Conservation (phyloP, 2,888 invertebrate genomes). For the Suillia variegata region DNA sequence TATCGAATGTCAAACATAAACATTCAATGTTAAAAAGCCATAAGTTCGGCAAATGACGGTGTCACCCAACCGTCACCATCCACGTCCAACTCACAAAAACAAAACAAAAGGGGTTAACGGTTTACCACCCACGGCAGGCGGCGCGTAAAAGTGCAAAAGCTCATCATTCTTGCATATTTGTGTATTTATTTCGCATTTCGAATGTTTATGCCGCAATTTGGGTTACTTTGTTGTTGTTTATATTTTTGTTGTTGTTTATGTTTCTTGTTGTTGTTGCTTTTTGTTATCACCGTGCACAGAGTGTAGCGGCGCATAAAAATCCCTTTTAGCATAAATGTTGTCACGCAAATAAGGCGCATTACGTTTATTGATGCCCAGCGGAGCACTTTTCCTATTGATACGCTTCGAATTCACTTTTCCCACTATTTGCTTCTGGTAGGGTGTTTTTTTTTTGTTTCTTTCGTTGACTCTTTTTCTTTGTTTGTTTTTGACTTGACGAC, state of each 20-base stretch:
- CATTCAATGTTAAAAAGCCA: slow-evolving; percentile 45
- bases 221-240: no score
- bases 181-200: slow-evolving; percentile 6
- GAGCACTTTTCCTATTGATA: slow-evolving; percentile 50
- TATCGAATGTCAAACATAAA: slow-evolving; percentile 49
- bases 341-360: not conserved
- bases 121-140: not conserved
- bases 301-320: slow-evolving; percentile 17
- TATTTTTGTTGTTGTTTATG: no score
- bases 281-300: slow-evolving; percentile 13
- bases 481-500: not conserved
- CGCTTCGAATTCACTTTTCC: slow-evolving; percentile 23
- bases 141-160: slow-evolving; percentile 9
- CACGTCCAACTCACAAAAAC: no score
- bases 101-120: slow-evolving; percentile 4
- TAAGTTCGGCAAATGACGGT: slow-evolving; percentile 31
- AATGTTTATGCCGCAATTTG: slow-evolving; percentile 39
- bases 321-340: slow-evolving; percentile 6
- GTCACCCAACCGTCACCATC: not conserved
- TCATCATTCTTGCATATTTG: slow-evolving; percentile 13
- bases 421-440: slow-evolving; percentile 12
- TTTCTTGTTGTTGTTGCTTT: no score
- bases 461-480: not conserved
- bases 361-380: slow-evolving; percentile 33
- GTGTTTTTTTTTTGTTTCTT: not conserved